Evolutionary conservation across 2,113 vertebrate genomes (phyloP).

Genomic region (Lota lota): DNA sequence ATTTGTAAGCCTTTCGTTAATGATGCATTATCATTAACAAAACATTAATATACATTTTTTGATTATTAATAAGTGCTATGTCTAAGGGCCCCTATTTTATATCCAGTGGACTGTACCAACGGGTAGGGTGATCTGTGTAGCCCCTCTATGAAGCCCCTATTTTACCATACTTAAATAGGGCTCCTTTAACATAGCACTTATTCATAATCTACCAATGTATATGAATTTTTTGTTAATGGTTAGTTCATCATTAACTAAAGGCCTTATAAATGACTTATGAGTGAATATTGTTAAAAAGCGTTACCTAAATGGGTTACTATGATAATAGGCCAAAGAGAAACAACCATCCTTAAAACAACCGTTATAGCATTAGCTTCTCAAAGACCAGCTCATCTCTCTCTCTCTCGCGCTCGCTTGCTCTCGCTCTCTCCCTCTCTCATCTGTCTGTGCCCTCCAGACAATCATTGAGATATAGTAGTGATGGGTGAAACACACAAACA

Average conservation of each 20-base stretch:
- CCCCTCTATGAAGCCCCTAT: too few species aligned
- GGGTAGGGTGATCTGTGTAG: too few species aligned
- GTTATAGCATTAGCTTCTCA: constrained; percentile 55
- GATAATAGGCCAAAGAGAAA: constrained; percentile 41
- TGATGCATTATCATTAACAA: too few species aligned
- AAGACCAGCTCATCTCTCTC: neutral
- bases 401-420: neutral
- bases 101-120: too few species aligned
- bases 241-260: constrained; percentile 30
- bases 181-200: too few species aligned
- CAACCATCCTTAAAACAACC: constrained; percentile 43
- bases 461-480: too few species aligned
- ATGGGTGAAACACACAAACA: too few species aligned
- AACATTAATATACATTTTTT: too few species aligned
- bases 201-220: too few species aligned
- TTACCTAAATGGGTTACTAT: constrained; percentile 50
- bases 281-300: constrained; percentile 40
- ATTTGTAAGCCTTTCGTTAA: neutral
- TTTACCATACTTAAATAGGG: too few species aligned
- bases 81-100: too few species aligned
- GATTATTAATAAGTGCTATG: too few species aligned
- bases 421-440: neutral
- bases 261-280: constrained; percentile 41
- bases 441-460: neutral
- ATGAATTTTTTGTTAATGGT: neutral